Base-by-base conservation (phyloP, 2,797 vertebrate genomes). In the Percopsis omiscomaycus region DNA sequence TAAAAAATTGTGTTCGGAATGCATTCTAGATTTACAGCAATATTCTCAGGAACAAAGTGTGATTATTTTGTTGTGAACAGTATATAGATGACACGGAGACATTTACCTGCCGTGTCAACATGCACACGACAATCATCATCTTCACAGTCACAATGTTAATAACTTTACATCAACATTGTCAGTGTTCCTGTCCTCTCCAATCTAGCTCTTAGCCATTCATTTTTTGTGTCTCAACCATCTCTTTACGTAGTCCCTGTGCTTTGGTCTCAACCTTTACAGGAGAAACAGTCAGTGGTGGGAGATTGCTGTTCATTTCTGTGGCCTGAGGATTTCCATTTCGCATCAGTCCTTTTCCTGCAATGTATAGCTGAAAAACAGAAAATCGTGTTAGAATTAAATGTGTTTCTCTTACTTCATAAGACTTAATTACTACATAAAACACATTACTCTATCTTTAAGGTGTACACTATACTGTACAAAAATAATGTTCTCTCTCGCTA, bases 291-390 rank as follows among this genome's bases (percentile, higher is more conserved):
- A 44, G 61, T 53, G 8, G 53, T 58, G 28, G 66, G 62, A 58
- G 61, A 72, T 16, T 30, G 0, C n/a, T 61, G 57, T 74, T 83
- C 64, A 14, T 69, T 76, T 82, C 74, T 77, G 78, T 80, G 74
- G 64, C 64, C 66, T 55, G 48, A 72, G 46, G 49, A 77, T 72
- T 74, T 53, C 52, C 64, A 59, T 57, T 65, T 81, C 57, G 87
- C 82, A 89, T 68, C 85, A 80, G 5, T 92, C 85, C 32, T 83
- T 86, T 72, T 91, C 90, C 74, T 91, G 88, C 63, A 88, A 60
- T 6, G 81, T 90, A 73, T 87, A 90, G 72, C 93, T 92, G 84
- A 57, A 44, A 15, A 37, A 79, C 56, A 86, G 57, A 80, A 1
- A 47, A 12, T 45, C 3, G 59, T 30, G 52, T 71, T 55, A 73